Evolutionary conservation across 2,888 invertebrate genomes (phyloP).

Genomic region (Tetragonula carbonaria): DNA sequence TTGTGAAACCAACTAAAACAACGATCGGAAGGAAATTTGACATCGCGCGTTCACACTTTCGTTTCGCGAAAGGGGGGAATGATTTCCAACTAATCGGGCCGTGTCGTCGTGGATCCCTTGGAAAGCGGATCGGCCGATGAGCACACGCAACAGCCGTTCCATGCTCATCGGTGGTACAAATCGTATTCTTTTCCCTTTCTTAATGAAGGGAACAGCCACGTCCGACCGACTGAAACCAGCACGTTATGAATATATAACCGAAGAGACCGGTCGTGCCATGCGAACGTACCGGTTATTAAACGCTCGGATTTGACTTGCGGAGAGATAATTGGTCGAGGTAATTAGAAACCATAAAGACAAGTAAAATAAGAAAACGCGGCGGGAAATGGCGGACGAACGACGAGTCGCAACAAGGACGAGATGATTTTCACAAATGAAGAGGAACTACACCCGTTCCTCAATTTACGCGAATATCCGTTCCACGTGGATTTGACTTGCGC

Average conservation of each 20-base stretch:
- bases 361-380: slow-evolving; percentile 57
- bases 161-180: slow-evolving; percentile 11
- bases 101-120: slow-evolving; percentile 4
- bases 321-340: slow-evolving; percentile 63
- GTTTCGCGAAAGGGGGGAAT: not conserved
- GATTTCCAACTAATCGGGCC: slow-evolving; percentile 24
- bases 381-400: slow-evolving; percentile 35
- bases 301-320: slow-evolving; percentile 35
- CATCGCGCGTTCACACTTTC: not conserved
- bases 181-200: slow-evolving; percentile 18
- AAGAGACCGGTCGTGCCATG: slow-evolving; percentile 25
- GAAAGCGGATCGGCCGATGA: slow-evolving; percentile 16
- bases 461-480: too few relatives aligned
- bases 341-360: slow-evolving; percentile 68
- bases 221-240: slow-evolving; percentile 9
- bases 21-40: not conserved
- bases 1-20: not conserved
- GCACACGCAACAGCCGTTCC: slow-evolving; percentile 12
- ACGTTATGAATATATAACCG: not conserved
- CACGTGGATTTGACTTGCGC: not conserved
- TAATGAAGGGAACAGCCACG: slow-evolving; percentile 39
- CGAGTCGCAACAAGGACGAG: slow-evolving; percentile 29
- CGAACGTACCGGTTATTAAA: slow-evolving; percentile 26
- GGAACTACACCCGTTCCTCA: not conserved
- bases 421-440: slow-evolving; percentile 2